Percentiles rank a stretch among this genome's conserved stretches.
Evolutionary conservation across 1,140 invertebrate species (phyloP).

Genomic region (Lucilia cuprina): DNA sequence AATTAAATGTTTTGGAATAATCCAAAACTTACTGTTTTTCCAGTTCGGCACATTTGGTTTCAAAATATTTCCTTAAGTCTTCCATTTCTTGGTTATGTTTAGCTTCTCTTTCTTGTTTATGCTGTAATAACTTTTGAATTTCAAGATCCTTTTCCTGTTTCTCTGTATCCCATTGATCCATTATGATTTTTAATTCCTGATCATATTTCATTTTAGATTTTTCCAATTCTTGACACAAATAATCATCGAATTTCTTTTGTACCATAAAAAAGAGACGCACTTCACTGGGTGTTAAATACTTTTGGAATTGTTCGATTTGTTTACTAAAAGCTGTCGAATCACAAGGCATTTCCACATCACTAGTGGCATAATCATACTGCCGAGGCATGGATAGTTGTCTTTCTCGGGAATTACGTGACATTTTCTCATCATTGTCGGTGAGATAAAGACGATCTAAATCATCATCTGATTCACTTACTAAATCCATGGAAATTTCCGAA

Average conservation of each 20-base stretch:
- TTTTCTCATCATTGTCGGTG: constrained; percentile 51
- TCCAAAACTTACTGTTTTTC: constrained; percentile 71
- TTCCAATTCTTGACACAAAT: constrained; percentile 63
- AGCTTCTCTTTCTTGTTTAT: constrained; percentile 67
- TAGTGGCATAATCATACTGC: constrained; percentile 35
- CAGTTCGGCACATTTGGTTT: constrained; percentile 77
- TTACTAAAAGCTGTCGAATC: constrained; percentile 56
- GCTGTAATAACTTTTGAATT: constrained; percentile 60
- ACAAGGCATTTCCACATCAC: constrained; percentile 52
- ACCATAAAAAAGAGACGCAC: constrained; percentile 61
- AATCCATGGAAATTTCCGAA: constrained; percentile 59
- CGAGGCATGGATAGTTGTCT: constrained; percentile 55
- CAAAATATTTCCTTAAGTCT: constrained; percentile 78
- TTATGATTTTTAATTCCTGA: constrained; percentile 64
- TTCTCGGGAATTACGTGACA: constrained; percentile 51
- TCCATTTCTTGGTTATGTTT: constrained; percentile 78
- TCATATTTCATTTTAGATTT: constrained; percentile 63
- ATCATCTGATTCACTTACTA: constrained; percentile 60
- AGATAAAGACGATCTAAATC: constrained; percentile 51
- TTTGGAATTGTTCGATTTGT: constrained; percentile 61
- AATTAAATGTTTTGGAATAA: not conserved
- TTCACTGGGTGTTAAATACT: constrained; percentile 61
- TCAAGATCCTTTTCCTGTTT: constrained; percentile 45
- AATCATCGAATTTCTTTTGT: constrained; percentile 65
- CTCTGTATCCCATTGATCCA: constrained; percentile 57